phyloP scores from a whole-genome alignment of 2,888 invertebrate species.

The Tipula unca region DNA sequence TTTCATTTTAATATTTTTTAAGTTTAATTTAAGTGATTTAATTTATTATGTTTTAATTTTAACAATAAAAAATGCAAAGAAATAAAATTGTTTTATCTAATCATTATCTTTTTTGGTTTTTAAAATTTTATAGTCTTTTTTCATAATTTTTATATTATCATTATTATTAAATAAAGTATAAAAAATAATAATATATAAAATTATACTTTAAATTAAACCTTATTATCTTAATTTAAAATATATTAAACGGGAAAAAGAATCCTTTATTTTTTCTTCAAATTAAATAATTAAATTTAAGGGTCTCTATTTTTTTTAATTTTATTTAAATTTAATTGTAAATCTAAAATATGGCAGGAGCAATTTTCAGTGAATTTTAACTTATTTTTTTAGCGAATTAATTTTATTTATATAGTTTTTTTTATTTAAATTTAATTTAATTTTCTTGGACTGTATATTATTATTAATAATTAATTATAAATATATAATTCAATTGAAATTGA shows the following conservation, averaged over 20 bases:
- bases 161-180: background rate
- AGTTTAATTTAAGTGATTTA: background rate
- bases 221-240: no score
- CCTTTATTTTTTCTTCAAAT: constrained; percentile 4
- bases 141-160: constrained; percentile 8
- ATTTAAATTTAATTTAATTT: constrained; percentile 15
- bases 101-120: background rate
- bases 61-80: background rate
- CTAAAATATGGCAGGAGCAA: constrained; percentile 20
- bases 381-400: constrained; percentile 19
- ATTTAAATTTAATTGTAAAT: constrained; percentile 14
- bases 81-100: background rate
- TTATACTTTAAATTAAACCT: background rate
- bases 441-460: constrained; percentile 17
- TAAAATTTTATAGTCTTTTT: background rate
- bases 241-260: no score
- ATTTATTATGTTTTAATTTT: background rate
- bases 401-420: constrained; percentile 16
- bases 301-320: background rate
- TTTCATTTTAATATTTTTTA: background rate
- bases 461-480: constrained; percentile 14
- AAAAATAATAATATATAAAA: background rate
- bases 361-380: constrained; percentile 18
- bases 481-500: background rate
- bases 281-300: background rate